These are phyloP conservation scores for Drosophila arawakana DNA, from an alignment of 1,140 invertebrate species.

Conservation along the genomic window DNA sequence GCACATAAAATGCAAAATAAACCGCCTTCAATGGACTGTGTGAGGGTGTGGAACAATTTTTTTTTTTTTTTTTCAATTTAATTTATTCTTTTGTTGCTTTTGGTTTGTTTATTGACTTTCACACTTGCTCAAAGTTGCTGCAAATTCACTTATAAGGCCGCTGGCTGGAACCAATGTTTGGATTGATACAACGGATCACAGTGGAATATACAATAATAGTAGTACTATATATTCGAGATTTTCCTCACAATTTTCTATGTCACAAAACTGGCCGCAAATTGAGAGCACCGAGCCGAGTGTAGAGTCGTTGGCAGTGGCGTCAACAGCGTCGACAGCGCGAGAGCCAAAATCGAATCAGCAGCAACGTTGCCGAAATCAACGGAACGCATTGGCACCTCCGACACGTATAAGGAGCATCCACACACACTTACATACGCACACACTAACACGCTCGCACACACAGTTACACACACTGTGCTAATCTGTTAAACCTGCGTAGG, in stretches of 20 bases:
- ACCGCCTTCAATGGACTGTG: background rate
- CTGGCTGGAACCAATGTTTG: conserved; percentile 4
- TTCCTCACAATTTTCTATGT: conserved; percentile 53
- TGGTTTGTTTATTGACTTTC: conserved; percentile 28
- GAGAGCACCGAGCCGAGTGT: conserved; percentile 31
- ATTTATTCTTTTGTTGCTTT: conserved; percentile 5
- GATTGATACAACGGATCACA: conserved; percentile 7
- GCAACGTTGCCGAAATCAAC: conserved; percentile 36
- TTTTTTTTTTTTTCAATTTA: background rate
- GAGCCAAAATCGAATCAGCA: conserved; percentile 36
- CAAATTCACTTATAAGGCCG: background rate
- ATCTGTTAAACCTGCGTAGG: conserved; percentile 16
- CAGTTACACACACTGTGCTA: conserved; percentile 9
- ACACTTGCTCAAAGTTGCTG: conserved; percentile 8
- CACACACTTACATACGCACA: background rate
- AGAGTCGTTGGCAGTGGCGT: background rate
- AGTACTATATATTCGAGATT: conserved; percentile 14
- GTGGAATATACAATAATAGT: conserved; percentile 5
- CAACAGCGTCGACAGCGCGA: conserved; percentile 22
- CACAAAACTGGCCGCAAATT: conserved; percentile 36
- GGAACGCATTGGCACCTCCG: conserved; percentile 38
- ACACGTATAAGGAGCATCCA: conserved; percentile 17
- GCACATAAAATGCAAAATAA: conserved; percentile 24
- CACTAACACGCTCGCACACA: background rate
- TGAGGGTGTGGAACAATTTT: conserved; percentile 17